A percentile compares a stretch with the other conserved stretches of the same genome.
These are phyloP conservation scores for Lapara coniferarum DNA, from an alignment of 2,888 invertebrate species.

Conservation along the genomic window DNA sequence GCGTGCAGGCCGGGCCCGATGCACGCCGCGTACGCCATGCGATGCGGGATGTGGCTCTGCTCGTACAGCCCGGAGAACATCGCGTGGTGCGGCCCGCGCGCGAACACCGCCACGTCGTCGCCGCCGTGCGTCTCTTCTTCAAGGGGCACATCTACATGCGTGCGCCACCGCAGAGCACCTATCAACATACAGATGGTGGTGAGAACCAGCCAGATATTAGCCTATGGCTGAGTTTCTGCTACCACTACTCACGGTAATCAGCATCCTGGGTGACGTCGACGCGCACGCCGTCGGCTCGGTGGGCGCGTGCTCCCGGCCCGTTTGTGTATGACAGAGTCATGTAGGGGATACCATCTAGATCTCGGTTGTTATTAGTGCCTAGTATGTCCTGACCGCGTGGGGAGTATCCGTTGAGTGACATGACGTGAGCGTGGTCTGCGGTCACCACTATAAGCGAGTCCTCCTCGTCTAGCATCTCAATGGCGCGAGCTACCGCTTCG, in stretches of 20 bases:
- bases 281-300: slow-evolving; percentile 81
- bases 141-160: slow-evolving; percentile 81
- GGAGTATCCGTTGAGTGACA: slow-evolving; percentile 87
- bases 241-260: slow-evolving; percentile 50
- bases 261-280: slow-evolving; percentile 69
- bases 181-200: background rate
- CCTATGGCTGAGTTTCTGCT: background rate
- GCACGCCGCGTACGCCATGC: slow-evolving; percentile 88
- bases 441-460: slow-evolving; percentile 90
- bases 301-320: slow-evolving; percentile 82
- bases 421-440: slow-evolving; percentile 89
- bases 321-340: slow-evolving; percentile 82
- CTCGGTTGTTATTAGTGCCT: slow-evolving; percentile 63
- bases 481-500: slow-evolving; percentile 78
- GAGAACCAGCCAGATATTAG: background rate
- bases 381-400: slow-evolving; percentile 68
- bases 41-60: slow-evolving; percentile 90
- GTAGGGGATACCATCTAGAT: slow-evolving; percentile 78
- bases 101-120: slow-evolving; percentile 90
- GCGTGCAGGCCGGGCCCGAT: slow-evolving; percentile 82
- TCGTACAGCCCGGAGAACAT: slow-evolving; percentile 91
- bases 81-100: slow-evolving; percentile 88
- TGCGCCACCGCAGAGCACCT: slow-evolving; percentile 49
- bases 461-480: slow-evolving; percentile 61
- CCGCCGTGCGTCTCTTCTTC: slow-evolving; percentile 88